Conservation (phyloP, 2,113 vertebrate species). For the Oncorhynchus kisutch region DNA sequence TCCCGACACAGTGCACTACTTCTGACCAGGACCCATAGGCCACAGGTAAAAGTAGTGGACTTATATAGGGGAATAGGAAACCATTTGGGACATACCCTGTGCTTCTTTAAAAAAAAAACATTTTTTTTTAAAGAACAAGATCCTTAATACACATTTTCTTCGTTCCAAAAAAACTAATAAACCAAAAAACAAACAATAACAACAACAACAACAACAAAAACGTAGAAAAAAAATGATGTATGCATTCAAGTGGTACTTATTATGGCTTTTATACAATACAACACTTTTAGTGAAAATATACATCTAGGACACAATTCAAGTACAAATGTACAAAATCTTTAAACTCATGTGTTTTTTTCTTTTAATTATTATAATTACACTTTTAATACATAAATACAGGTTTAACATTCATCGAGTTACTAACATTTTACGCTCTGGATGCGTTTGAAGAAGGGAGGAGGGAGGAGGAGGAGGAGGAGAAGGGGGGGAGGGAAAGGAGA, state of each 20-base stretch:
- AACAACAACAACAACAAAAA: constrained; percentile 54
- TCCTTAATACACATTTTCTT: neutral
- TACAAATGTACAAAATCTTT: constrained; percentile 86
- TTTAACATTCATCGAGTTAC: constrained; percentile 80
- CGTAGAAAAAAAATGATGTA: constrained; percentile 70
- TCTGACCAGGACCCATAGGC: neutral
- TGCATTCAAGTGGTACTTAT: constrained; percentile 80
- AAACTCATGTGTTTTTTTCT: constrained; percentile 83
- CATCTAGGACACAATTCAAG: constrained; percentile 91
- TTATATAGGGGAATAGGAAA: too few relatives aligned
- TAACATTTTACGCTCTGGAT: constrained; percentile 69
- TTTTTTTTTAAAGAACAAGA: constrained; percentile 40
- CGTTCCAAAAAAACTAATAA: constrained; percentile 10
- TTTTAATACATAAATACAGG: constrained; percentile 85
- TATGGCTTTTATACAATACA: constrained; percentile 86
- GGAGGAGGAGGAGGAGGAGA: too few relatives aligned
- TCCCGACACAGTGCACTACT: too few relatives aligned
- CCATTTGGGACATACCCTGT: constrained; percentile 28
- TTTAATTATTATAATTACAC: constrained; percentile 84
- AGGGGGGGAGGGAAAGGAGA: too few relatives aligned
- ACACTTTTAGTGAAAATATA: constrained; percentile 91
- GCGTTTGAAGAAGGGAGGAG: constrained; percentile 8
- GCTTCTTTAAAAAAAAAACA: constrained; percentile 64
- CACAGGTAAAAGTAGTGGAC: too few relatives aligned
- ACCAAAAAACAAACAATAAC: constrained; percentile 27